Evolutionary conservation across 2,888 invertebrate genomes (phyloP), one percentile per base, ranked within the genome.

Genomic region (Pristionchus arcanus): DNA sequence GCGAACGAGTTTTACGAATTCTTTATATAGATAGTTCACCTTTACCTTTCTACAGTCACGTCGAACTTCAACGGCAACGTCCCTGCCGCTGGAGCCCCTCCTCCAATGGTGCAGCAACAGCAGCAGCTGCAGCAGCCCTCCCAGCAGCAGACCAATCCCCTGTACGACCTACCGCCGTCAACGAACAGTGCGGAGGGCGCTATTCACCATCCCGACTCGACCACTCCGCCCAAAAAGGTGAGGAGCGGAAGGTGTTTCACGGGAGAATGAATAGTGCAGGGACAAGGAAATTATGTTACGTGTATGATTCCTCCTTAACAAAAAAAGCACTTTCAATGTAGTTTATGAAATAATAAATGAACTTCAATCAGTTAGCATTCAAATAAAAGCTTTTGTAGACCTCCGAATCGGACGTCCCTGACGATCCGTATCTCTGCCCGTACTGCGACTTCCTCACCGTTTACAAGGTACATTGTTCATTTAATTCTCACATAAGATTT

Each of bases 371-470:
- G 16, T 37, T 34, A 49, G 19, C 34, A 77, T 37, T 25, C 77
- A 28, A 28, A 77, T n/a, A 21, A 77, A 42, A 77, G 37, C 42
- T 34, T 13, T 49, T 53, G 34, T 49, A 77, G 77, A 42, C 49
- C 2, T 77, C 77, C 13, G 83, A 85, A 34, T 28, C 86, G 37
- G 85, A 87, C 53, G 90, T 90, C 15, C 83, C 86, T 15, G 91
- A 93, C 90, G 94, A 94, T 84, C 93, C 94, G n/a, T 94, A 93
- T 90, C 91, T 93, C 63, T 94, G 94, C 90, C 91, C 92, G n/a
- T 93, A 92, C 90, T 94, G 94, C 87, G 92, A 93, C 34, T 94
- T 94, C 90, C 91, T 92, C 83, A 94, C 94, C 19, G 93, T 94
- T 68, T 94, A 94, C 92, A 94, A 94, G 77, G 77, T 49, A 74